phyloP scores from a whole-genome alignment of 2,797 vertebrate species.

The Philypnodon macrostomus region DNA sequence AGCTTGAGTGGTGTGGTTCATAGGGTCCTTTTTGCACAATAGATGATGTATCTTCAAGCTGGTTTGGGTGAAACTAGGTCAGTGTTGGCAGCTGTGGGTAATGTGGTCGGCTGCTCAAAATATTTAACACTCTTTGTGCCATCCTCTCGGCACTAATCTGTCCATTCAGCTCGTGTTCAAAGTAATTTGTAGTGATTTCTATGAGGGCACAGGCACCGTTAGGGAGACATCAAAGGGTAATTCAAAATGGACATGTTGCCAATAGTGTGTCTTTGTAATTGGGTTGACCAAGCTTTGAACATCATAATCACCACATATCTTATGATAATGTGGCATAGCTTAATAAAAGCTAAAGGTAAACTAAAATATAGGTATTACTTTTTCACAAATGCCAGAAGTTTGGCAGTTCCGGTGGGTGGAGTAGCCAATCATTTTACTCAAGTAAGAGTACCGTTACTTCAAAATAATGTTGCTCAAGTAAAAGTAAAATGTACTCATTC shows the following conservation, averaged over 20 bases:
- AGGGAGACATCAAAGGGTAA: conserved; percentile 82
- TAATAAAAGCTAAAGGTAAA: too few species aligned
- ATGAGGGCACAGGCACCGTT: conserved; percentile 86
- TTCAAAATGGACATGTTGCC: conserved; percentile 78
- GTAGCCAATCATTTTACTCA: too few species aligned
- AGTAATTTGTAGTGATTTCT: conserved; percentile 90
- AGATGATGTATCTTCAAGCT: conserved; percentile 84
- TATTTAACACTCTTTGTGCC: conserved; percentile 86
- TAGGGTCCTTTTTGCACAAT: conserved; percentile 72
- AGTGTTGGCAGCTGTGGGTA: conserved; percentile 86
- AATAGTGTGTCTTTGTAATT: conserved; percentile 75
- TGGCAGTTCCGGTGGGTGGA: too few species aligned
- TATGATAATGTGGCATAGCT: too few species aligned
- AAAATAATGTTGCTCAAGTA: too few species aligned
- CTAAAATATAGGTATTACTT: too few species aligned
- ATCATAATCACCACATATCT: too few species aligned
- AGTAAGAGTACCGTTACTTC: too few species aligned
- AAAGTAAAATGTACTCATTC: too few species aligned
- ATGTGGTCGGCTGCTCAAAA: conserved; percentile 79
- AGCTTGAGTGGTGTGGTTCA: conserved; percentile 84
- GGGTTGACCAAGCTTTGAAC: conserved; percentile 66
- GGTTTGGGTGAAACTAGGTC: conserved; percentile 77
- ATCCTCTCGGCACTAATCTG: conserved; percentile 82
- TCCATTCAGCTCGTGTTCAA: conserved; percentile 91
- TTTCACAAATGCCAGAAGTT: too few species aligned